phyloP scores from a whole-genome alignment of 1,140 invertebrate genomes.

The Wiebesia pumilae region DNA sequence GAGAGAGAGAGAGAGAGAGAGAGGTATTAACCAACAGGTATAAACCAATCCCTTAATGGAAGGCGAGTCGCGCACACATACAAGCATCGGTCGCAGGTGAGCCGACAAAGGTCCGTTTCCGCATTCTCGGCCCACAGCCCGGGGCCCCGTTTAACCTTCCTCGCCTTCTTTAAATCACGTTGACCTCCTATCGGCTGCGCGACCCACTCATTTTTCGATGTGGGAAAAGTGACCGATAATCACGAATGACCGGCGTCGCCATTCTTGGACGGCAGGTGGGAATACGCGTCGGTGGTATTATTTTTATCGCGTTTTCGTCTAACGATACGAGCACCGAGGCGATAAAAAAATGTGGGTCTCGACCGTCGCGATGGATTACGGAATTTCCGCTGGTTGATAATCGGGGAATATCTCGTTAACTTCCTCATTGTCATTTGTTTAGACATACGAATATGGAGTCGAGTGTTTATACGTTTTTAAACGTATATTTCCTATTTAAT shows the following conservation, averaged over 20 bases:
- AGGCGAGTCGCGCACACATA: neutral
- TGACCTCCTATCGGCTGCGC: slow-evolving; percentile 21
- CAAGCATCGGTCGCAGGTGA: slow-evolving; percentile 54
- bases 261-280: neutral
- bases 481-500: no score
- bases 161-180: slow-evolving; percentile 58
- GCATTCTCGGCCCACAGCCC: slow-evolving; percentile 73
- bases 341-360: no score
- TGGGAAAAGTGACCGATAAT: slow-evolving; percentile 2
- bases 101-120: slow-evolving; percentile 63
- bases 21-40: no score
- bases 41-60: neutral
- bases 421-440: no score
- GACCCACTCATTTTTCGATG: slow-evolving; percentile 28
- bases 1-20: neutral
- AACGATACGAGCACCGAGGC: no score
- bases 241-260: neutral
- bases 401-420: no score
- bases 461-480: no score
- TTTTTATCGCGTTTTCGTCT: no score
- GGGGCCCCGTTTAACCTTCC: slow-evolving; percentile 62
- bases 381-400: no score
- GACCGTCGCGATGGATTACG: no score
- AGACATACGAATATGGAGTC: no score
- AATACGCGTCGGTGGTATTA: neutral